Percentiles rank a stretch among this genome's conserved stretches.
Evolutionary conservation across 2,888 invertebrate genomes (phyloP).

Genomic region (Selenia dentaria): DNA sequence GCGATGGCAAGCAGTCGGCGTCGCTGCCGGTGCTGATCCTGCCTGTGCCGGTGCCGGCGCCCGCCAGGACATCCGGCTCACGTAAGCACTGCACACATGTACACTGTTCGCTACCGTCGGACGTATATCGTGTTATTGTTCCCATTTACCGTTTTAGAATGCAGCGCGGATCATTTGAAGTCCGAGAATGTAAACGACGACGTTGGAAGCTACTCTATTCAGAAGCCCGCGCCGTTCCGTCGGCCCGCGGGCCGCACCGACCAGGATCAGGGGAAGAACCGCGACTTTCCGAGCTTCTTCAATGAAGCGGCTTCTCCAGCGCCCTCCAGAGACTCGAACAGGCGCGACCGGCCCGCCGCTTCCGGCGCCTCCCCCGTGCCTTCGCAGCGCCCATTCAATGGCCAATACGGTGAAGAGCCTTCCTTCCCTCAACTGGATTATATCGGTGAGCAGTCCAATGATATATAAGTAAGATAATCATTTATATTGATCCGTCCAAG

Average conservation of each 20-base stretch:
- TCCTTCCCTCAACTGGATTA: constrained; percentile 16
- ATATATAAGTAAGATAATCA: too few species aligned
- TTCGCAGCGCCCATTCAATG: neutral
- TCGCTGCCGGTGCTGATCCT: constrained; percentile 50
- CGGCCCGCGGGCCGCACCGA: neutral
- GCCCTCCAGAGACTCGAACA: too few species aligned
- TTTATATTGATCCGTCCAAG: too few species aligned
- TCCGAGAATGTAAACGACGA: neutral
- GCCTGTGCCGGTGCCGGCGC: constrained; percentile 50
- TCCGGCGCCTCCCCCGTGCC: too few species aligned
- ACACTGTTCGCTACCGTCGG: neutral
- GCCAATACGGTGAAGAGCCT: constrained; percentile 12
- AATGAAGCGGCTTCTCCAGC: too few species aligned
- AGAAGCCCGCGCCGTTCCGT: neutral
- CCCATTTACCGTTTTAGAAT: neutral
- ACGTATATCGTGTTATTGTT: too few species aligned
- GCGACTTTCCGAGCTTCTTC: too few species aligned
- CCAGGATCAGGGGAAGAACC: neutral
- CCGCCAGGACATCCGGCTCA: constrained; percentile 18
- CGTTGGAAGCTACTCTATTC: neutral
- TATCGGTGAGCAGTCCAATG: constrained; percentile 21
- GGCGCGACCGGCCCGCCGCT: constrained; percentile 22
- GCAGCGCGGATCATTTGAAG: neutral
- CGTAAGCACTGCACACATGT: constrained; percentile 11
- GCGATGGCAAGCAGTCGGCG: constrained; percentile 16